Evolutionary conservation across 1,140 invertebrate genomes (phyloP).

Genomic region (Homarus americanus): DNA sequence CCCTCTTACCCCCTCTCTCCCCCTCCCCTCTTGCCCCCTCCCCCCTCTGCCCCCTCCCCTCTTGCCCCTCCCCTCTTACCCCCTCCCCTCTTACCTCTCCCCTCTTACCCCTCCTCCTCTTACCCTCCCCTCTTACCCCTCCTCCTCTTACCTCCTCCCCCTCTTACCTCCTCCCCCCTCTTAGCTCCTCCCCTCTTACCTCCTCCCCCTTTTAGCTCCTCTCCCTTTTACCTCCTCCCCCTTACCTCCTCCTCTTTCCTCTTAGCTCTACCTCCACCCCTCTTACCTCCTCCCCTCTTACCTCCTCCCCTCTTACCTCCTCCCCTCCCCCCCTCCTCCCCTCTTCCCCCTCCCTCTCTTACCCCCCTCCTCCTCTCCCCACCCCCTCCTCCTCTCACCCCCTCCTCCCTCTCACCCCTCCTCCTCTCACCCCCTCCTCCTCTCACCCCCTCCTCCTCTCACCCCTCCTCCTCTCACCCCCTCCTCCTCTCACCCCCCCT

Average conservation of each 20-base stretch:
- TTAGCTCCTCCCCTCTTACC: no score
- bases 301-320: not conserved
- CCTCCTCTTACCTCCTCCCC: no score
- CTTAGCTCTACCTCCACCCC: not conserved
- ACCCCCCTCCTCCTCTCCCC: no score
- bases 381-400: not conserved
- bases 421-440: no score
- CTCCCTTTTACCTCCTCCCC: not conserved
- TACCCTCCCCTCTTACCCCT: no score
- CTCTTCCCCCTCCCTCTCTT: no score
- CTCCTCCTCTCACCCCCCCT: not conserved
- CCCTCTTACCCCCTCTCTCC: not conserved
- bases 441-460: not conserved
- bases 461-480: not conserved
- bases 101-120: no score
- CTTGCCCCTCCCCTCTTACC: no score
- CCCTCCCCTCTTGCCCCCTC: not conserved
- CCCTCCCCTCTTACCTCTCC: no score
- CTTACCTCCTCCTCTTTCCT: not conserved
- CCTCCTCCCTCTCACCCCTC: not conserved
- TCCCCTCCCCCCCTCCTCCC: no score
- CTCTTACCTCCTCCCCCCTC: not conserved
- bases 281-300: not conserved
- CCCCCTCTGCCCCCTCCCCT: no score
- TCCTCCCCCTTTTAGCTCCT: no score